A percentile compares a stretch with the other conserved stretches of the same genome.
Conservation (phyloP, 2,888 invertebrate species). For the Megamerina dolium region DNA sequence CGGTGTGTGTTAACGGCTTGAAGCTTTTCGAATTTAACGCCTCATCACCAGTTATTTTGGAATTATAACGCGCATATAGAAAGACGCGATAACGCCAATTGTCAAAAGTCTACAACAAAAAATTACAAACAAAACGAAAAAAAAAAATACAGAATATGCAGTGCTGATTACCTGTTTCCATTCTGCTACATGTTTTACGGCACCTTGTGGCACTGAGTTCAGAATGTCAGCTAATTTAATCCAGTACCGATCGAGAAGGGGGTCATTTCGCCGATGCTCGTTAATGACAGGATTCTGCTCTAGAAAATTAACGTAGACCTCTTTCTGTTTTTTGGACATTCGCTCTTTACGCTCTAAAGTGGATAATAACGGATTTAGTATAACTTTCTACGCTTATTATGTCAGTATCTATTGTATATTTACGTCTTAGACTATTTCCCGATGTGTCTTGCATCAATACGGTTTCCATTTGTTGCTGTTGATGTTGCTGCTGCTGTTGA, state of each 20-base stretch:
- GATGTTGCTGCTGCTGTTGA: constrained; percentile 23
- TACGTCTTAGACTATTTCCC: constrained; percentile 38
- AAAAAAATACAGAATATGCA: not conserved
- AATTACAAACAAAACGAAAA: not conserved
- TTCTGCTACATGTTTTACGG: constrained; percentile 39
- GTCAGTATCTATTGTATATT: constrained; percentile 19
- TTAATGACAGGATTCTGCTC: constrained; percentile 41
- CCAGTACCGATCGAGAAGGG: constrained; percentile 39
- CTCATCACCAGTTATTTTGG: constrained; percentile 39
- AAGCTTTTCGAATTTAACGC: constrained; percentile 41
- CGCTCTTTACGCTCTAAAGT: constrained; percentile 39
- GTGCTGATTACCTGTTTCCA: constrained; percentile 32
- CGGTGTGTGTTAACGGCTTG: constrained; percentile 41
- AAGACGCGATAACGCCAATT: constrained; percentile 44
- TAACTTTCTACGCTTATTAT: not conserved
- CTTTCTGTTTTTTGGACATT: constrained; percentile 43
- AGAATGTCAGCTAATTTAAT: constrained; percentile 38
- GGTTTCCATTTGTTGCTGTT: constrained; percentile 35
- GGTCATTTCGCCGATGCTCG: constrained; percentile 40
- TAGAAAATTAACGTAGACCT: constrained; percentile 40
- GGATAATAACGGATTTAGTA: not conserved
- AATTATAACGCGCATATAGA: constrained; percentile 41
- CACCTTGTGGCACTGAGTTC: constrained; percentile 41
- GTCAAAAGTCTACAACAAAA: constrained; percentile 33
- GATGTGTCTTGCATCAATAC: constrained; percentile 32